Base-by-base conservation (phyloP, 2,888 invertebrate species). In the Dryobota labecula region DNA sequence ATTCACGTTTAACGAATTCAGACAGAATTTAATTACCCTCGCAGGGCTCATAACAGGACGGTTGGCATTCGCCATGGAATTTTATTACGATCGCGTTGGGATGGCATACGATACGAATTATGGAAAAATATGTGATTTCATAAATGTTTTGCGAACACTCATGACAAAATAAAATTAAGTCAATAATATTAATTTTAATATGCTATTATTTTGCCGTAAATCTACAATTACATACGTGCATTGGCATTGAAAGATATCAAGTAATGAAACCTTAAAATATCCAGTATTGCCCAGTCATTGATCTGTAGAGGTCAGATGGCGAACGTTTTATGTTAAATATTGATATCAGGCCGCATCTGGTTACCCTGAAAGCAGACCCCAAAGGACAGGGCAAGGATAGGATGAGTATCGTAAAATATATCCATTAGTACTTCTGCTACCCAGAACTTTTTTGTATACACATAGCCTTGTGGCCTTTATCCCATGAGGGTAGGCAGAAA, bases 21-120 rank as follows among this genome's bases (percentile, higher is more conserved):
- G 81, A 71, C 76, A 86, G 85, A 90, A 90, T 90, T 84, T 89
- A 90, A 90, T 90, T 89, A 90, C 86, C 87, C 79, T 71, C 78
- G 30, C 70, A 81, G 79, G 84, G 77, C 71, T 83, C 81, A 81
- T 87, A 83, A 82, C 68, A 78, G 66, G 64, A 45, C 45, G 67
- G 56, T 68, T 79, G 86, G 86, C 67, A 88, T 88, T 81, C 71
- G 65, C 75, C 69, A 81, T 86, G 86, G 87, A 87, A 87, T 89
- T 87, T 85, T 87, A 84, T 89, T 84, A 84, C 83, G 82, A 83
- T 82, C 82, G 76, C 60, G 69, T 53, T n/a, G 76, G 69, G 56
- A 74, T 73, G 60, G 54, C 65, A 74, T 80, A 38, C 53, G 47
- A 54, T 76, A 67, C 61, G 66, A 79, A 63, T 53, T 66, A 67